These are phyloP conservation scores for Pseudococcus longispinus DNA, from an alignment of 2,888 invertebrate species.

Conservation along the genomic window DNA sequence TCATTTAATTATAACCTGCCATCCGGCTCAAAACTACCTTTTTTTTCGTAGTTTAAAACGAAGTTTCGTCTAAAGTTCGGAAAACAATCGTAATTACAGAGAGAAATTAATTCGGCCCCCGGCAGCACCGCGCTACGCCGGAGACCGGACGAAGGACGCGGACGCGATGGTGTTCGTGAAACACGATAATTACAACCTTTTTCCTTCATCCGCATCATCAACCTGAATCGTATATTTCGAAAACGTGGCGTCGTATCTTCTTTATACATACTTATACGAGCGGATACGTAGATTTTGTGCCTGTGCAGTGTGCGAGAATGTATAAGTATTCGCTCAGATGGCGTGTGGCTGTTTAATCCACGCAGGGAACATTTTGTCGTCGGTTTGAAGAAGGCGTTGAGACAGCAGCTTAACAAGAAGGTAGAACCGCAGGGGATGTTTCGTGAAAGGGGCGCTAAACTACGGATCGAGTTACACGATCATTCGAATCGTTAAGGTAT, in stretches of 20 bases:
- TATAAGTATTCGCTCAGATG: no score
- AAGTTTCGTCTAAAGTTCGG: not conserved
- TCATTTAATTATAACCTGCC: slow-evolving; percentile 26
- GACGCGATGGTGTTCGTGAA: not conserved
- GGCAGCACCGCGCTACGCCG: not conserved
- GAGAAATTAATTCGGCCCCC: slow-evolving; percentile 16
- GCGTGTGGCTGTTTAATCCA: not conserved
- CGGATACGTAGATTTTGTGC: no score
- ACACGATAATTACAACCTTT: not conserved
- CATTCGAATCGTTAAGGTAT: not conserved
- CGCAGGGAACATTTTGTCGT: not conserved
- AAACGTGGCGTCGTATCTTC: no score
- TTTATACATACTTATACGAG: no score
- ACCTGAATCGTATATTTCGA: not conserved
- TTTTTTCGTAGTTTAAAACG: not conserved
- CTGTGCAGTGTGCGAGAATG: no score
- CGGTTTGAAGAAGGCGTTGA: not conserved
- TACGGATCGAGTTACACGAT: not conserved
- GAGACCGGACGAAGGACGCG: not conserved
- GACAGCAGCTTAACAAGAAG: no score
- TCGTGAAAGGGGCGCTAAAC: not conserved
- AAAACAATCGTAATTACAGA: slow-evolving; percentile 34
- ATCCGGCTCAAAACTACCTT: not conserved
- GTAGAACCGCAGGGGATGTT: no score
- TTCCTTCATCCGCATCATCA: not conserved